These are phyloP conservation scores for Danio kyathit DNA, from an alignment of 2,797 vertebrate species.

Conservation along the genomic window DNA sequence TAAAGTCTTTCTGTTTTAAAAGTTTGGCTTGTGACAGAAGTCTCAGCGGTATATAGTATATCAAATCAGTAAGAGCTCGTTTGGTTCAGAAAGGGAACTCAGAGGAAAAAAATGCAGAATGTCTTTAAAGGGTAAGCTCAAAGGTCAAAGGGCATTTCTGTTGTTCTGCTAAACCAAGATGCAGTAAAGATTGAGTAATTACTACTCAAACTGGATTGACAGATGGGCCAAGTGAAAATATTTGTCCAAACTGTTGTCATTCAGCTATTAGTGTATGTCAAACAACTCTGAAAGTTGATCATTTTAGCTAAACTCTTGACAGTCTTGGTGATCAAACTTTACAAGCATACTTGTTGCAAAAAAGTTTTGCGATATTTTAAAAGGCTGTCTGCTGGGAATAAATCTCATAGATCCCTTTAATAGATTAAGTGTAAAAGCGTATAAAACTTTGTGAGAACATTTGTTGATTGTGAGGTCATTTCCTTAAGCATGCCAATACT, in stretches of 20 bases:
- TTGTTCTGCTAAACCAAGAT: background rate
- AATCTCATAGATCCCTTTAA: too few species aligned
- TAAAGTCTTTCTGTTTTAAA: background rate
- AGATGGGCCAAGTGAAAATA: constrained; percentile 36
- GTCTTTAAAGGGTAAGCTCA: background rate
- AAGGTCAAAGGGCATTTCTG: constrained; percentile 21
- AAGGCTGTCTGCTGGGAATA: too few species aligned
- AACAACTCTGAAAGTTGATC: too few species aligned
- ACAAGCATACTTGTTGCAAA: too few species aligned
- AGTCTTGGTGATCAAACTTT: too few species aligned
- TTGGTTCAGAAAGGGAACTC: background rate
- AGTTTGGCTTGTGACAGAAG: background rate
- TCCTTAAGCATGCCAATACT: background rate
- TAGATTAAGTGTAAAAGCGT: too few species aligned
- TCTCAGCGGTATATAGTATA: constrained; percentile 21
- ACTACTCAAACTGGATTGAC: constrained; percentile 6
- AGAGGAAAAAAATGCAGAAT: constrained; percentile 3
- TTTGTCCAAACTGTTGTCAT: constrained; percentile 42
- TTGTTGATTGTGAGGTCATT: constrained; percentile 16
- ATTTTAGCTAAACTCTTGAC: too few species aligned
- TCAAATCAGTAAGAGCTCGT: constrained; percentile 31
- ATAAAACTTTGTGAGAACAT: constrained; percentile 26
- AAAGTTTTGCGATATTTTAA: too few species aligned
- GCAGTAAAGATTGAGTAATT: constrained; percentile 29
- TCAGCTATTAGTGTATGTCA: background rate